Percentiles rank a stretch among this genome's conserved stretches.
Conservation (phyloP, 1,140 invertebrate genomes). For the Ditylenchus dipsaci region DNA sequence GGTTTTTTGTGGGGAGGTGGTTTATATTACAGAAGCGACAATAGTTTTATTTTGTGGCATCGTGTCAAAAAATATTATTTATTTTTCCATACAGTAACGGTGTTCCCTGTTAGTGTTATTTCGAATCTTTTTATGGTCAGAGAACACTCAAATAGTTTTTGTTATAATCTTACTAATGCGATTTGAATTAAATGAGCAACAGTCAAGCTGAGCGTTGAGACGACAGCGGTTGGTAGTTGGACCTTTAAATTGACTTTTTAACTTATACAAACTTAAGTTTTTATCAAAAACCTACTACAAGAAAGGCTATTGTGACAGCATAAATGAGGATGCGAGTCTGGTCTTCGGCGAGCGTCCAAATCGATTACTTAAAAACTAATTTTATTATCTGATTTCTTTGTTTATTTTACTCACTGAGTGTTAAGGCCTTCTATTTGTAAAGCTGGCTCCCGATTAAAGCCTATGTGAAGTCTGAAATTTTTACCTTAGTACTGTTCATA, state of each 20-base stretch:
- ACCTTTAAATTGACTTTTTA: slow-evolving; percentile 25
- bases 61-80: too few relatives aligned
- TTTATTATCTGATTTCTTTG: slow-evolving; percentile 8
- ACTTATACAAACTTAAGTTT: slow-evolving; percentile 44
- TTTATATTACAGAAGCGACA: too few relatives aligned
- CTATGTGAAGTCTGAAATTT: slow-evolving; percentile 40
- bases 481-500: too few relatives aligned
- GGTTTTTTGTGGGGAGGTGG: too few relatives aligned
- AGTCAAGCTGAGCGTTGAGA: slow-evolving; percentile 52
- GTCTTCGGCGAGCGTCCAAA: slow-evolving; percentile 55
- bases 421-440: slow-evolving; percentile 50
- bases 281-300: slow-evolving; percentile 55
- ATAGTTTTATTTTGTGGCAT: too few relatives aligned
- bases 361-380: slow-evolving; percentile 48
- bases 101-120: too few relatives aligned
- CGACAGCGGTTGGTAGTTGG: slow-evolving; percentile 52
- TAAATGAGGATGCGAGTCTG: slow-evolving; percentile 51
- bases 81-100: too few relatives aligned
- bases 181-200: slow-evolving; percentile 58
- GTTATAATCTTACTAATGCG: slow-evolving; percentile 35
- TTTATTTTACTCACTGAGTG: slow-evolving; percentile 29
- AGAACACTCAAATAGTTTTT: too few relatives aligned
- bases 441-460: slow-evolving; percentile 53
- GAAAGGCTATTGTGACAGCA: slow-evolving; percentile 55
- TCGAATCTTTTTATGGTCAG: too few relatives aligned